These are phyloP conservation scores for Odontocolon sp. DNA, from an alignment of 2,888 invertebrate genomes.

Conservation along the genomic window DNA sequence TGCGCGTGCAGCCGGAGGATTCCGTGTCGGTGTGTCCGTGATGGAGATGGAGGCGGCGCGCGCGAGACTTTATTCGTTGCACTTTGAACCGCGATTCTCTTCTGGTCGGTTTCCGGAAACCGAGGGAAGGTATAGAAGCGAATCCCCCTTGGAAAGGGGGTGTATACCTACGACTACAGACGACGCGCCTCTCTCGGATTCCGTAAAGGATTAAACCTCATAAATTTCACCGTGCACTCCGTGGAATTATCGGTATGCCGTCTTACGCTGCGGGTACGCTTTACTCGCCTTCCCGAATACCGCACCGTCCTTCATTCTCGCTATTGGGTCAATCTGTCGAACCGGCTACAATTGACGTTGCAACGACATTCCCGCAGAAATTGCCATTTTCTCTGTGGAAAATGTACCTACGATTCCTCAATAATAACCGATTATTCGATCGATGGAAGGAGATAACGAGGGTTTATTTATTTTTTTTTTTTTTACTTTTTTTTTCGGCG, in stretches of 20 bases:
- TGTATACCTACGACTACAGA: not conserved
- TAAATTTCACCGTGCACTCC: conserved; percentile 69
- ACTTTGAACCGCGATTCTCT: conserved; percentile 22
- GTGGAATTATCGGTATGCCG: conserved; percentile 69
- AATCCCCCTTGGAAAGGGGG: not conserved
- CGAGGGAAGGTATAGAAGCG: not conserved
- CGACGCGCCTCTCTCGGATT: conserved; percentile 55
- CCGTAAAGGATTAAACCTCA: conserved; percentile 74
- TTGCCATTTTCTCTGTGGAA: too few species aligned
- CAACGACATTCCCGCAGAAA: too few species aligned
- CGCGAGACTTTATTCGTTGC: conserved; percentile 29
- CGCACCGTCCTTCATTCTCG: not conserved
- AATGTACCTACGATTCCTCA: too few species aligned
- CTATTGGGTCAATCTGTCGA: not conserved
- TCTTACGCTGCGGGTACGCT: too few species aligned
- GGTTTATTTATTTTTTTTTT: too few species aligned
- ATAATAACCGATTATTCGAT: too few species aligned
- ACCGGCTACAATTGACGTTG: too few species aligned
- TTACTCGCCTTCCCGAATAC: not conserved
- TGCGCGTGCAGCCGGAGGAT: conserved; percentile 1
- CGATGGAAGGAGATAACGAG: too few species aligned
- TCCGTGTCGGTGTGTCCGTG: not conserved
- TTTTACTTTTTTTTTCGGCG: too few species aligned
- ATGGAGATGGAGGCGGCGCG: not conserved
- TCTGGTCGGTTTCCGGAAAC: not conserved